A percentile compares a stretch with the other conserved stretches of the same genome.
These are phyloP conservation scores for Noctuana brunneofusca DNA, from an alignment of 2,888 invertebrate genomes.

Conservation along the genomic window DNA sequence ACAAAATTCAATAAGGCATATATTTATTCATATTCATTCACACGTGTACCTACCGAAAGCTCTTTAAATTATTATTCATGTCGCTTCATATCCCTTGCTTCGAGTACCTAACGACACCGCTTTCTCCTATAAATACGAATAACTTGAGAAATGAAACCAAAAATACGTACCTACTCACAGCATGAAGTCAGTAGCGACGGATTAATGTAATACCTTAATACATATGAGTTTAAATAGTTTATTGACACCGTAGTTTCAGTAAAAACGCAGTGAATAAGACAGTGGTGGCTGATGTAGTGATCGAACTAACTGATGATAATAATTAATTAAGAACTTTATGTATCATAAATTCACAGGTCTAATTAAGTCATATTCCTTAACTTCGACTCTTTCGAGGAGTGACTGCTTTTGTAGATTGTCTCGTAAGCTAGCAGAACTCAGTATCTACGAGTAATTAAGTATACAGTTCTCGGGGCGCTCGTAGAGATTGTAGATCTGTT, in stretches of 20 bases:
- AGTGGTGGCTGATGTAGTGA: too few relatives aligned
- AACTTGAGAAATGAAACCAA: conserved; percentile 35
- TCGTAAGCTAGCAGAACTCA: too few relatives aligned
- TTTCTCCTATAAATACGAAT: conserved; percentile 43
- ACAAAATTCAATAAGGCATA: conserved; percentile 33
- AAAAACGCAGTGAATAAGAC: too few relatives aligned
- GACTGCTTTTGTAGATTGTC: too few relatives aligned
- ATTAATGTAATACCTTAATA: background rate
- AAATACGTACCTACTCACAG: background rate
- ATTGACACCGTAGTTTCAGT: background rate
- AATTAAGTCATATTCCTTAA: background rate
- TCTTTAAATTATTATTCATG: conserved; percentile 30
- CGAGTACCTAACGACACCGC: conserved; percentile 37
- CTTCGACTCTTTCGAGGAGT: background rate
- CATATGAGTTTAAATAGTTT: background rate
- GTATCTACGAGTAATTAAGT: too few relatives aligned
- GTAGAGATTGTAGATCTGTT: too few relatives aligned
- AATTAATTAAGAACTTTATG: too few relatives aligned
- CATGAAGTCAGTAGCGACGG: background rate
- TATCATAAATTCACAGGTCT: background rate
- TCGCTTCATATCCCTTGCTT: conserved; percentile 34
- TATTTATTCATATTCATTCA: conserved; percentile 34
- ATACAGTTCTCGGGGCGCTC: too few relatives aligned
- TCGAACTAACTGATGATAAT: too few relatives aligned
- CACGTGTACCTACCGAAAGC: conserved; percentile 34